Percentiles rank a stretch among this genome's conserved stretches.
phyloP scores from a whole-genome alignment of 2,888 invertebrate species.

The Cephus nigrinus region DNA sequence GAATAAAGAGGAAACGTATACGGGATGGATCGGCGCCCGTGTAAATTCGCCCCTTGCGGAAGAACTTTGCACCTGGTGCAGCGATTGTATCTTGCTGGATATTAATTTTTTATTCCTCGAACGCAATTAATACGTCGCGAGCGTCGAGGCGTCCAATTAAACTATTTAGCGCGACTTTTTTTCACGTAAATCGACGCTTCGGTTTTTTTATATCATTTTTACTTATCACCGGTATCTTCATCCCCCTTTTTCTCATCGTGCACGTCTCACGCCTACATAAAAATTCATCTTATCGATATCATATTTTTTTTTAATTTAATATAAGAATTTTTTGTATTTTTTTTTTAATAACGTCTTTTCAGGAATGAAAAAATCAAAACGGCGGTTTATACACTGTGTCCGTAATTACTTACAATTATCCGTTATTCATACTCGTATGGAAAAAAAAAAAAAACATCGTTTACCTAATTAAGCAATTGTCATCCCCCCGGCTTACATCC shows the following conservation, averaged over 20 bases:
- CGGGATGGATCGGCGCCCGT: conserved; percentile 28
- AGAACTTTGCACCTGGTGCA: conserved; percentile 38
- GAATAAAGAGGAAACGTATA: conserved; percentile 36
- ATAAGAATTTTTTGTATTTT: too few relatives aligned
- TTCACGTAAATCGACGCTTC: background rate
- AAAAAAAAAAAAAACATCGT: too few relatives aligned
- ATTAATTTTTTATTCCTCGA: conserved; percentile 39
- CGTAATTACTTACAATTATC: too few relatives aligned
- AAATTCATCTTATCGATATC: conserved; percentile 1
- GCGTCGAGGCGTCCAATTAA: background rate
- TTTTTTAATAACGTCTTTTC: too few relatives aligned
- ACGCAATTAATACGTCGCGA: conserved; percentile 42
- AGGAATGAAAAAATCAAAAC: too few relatives aligned
- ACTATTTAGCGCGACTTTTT: too few relatives aligned
- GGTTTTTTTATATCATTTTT: background rate
- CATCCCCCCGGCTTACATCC: too few relatives aligned
- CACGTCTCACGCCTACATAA: background rate
- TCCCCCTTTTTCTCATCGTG: background rate
- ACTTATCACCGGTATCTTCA: conserved; percentile 18
- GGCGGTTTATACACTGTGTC: too few relatives aligned
- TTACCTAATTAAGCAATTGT: too few relatives aligned
- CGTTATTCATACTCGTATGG: too few relatives aligned
- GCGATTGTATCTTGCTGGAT: conserved; percentile 42
- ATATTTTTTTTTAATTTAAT: too few relatives aligned
- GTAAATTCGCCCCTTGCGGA: background rate